Evolutionary conservation across 2,888 invertebrate genomes (phyloP).

Genomic region (Cephonodes hylas): DNA sequence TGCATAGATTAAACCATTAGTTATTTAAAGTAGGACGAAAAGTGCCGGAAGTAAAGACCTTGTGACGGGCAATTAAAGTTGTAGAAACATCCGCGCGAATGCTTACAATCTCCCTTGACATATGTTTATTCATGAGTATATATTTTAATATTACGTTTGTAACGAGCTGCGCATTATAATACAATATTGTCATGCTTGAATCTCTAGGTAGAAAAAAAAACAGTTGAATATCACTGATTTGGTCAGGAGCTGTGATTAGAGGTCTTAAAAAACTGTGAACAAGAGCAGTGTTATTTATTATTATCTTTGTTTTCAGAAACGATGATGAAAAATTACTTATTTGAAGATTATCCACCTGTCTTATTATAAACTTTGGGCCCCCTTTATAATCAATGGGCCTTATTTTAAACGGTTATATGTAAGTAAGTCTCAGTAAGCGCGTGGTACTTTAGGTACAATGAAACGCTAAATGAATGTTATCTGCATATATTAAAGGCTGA

Average conservation of each 20-base stretch:
- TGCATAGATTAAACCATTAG: background rate
- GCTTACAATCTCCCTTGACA: background rate
- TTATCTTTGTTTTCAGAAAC: too few species aligned
- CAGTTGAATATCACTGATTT: too few species aligned
- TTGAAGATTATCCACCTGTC: too few species aligned
- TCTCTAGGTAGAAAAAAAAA: background rate
- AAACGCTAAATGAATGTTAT: background rate
- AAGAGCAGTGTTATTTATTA: too few species aligned
- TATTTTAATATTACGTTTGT: background rate
- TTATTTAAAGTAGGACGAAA: conserved; percentile 1
- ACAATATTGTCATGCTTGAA: background rate
- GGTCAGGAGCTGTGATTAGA: too few species aligned
- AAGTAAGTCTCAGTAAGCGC: too few species aligned
- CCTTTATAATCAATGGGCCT: background rate
- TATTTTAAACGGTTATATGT: too few species aligned
- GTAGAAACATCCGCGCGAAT: background rate
- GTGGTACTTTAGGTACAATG: background rate
- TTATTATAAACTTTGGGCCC: too few species aligned
- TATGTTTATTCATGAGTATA: conserved; percentile 2
- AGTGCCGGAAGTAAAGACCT: conserved; percentile 1
- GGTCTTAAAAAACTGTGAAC: too few species aligned
- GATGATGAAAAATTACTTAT: too few species aligned
- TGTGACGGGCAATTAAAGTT: background rate
- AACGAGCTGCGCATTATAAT: background rate
- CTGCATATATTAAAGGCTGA: conserved; percentile 44